Evolutionary conservation across 2,113 vertebrate genomes (phyloP).

Genomic region (Sinocyclocheilus anophthalmus): DNA sequence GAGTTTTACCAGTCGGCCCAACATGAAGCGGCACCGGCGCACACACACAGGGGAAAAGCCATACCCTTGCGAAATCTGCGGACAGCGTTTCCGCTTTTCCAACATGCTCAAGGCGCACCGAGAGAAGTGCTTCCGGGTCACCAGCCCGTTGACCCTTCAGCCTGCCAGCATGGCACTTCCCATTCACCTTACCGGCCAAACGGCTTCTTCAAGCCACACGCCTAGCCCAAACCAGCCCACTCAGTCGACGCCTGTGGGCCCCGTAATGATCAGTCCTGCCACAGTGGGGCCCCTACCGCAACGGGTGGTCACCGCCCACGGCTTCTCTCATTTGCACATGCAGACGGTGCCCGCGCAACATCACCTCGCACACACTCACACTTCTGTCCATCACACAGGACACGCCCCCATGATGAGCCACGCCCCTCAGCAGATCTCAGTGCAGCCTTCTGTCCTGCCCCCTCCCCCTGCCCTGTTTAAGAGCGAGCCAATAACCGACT

Average conservation of each 20-base stretch:
- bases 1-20: slow-evolving; percentile 98
- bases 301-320: slow-evolving; percentile 72
- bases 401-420: slow-evolving; percentile 72
- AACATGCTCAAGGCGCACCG: slow-evolving; percentile 99
- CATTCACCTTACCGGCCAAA: slow-evolving; percentile 75
- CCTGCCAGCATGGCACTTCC: slow-evolving; percentile 78
- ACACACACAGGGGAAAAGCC: slow-evolving; percentile 98
- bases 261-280: slow-evolving; percentile 71
- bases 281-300: slow-evolving; percentile 64
- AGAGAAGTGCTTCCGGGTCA: slow-evolving; percentile 97
- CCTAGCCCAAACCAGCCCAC: slow-evolving; percentile 66
- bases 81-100: slow-evolving; percentile 97
- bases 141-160: slow-evolving; percentile 86
- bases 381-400: slow-evolving; percentile 76
- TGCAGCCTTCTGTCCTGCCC: slow-evolving; percentile 85
- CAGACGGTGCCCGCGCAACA: slow-evolving; percentile 82
- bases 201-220: slow-evolving; percentile 73
- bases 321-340: slow-evolving; percentile 87
- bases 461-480: slow-evolving; percentile 94
- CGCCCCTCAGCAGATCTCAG: slow-evolving; percentile 82
- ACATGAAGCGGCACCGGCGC: slow-evolving; percentile 96
- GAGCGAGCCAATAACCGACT: slow-evolving; percentile 93
- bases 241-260: slow-evolving; percentile 67
- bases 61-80: slow-evolving; percentile 94
- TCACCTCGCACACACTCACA: slow-evolving; percentile 69